A percentile compares a stretch with the other conserved stretches of the same genome.
Evolutionary conservation across 2,888 invertebrate genomes (phyloP).

Genomic region (Pandemis corylana): DNA sequence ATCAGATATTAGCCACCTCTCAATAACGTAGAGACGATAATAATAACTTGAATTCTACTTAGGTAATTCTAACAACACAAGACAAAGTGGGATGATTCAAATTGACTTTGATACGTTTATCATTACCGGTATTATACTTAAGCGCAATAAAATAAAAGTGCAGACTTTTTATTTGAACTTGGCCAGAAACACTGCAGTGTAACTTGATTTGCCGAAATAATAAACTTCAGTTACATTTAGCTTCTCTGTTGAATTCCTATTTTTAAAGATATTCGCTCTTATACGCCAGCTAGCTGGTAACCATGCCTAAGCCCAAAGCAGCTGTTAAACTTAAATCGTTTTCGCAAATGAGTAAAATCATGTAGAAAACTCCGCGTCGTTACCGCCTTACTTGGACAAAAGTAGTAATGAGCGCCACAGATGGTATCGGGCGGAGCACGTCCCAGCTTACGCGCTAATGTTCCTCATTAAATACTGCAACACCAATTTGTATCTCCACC

Average conservation of each 20-base stretch:
- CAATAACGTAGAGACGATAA: neutral
- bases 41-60: neutral
- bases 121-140: too few species aligned
- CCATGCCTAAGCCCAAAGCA: neutral
- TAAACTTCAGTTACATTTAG: too few species aligned
- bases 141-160: too few species aligned
- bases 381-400: constrained; percentile 62
- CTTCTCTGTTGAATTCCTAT: too few species aligned
- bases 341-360: constrained; percentile 59
- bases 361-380: constrained; percentile 59
- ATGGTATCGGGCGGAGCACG: constrained; percentile 59
- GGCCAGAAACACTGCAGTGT: too few species aligned
- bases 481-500: constrained; percentile 66
- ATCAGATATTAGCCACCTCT: constrained; percentile 17
- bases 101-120: too few species aligned
- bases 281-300: neutral
- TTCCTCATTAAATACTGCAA: constrained; percentile 65
- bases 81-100: neutral
- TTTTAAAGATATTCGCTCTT: too few species aligned
- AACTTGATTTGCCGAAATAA: too few species aligned
- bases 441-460: constrained; percentile 64
- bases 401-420: constrained; percentile 67
- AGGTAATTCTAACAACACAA: neutral
- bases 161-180: too few species aligned
- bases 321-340: constrained; percentile 46